Evolutionary conservation across 2,113 vertebrate genomes (phyloP).

Genomic region (Emydocephalus ijimae): DNA sequence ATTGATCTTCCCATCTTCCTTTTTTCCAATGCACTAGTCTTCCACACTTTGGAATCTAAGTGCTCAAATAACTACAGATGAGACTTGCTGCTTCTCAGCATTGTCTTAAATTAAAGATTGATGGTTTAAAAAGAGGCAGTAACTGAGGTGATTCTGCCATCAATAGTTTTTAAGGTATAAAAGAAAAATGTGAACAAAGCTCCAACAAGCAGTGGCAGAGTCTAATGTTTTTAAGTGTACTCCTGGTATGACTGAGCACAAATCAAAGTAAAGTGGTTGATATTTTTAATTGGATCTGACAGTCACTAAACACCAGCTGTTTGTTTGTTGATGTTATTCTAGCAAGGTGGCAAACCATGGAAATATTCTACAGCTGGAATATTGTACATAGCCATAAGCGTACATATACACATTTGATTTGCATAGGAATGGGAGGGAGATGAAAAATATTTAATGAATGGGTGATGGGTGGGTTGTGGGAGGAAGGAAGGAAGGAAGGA

Average conservation of each 20-base stretch:
- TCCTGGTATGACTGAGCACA: constrained; percentile 80
- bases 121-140: constrained; percentile 72
- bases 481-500: too few relatives aligned
- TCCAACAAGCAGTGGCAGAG: constrained; percentile 71
- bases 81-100: constrained; percentile 61
- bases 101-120: constrained; percentile 78
- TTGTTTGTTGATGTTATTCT: constrained; percentile 65
- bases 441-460: constrained; percentile 27
- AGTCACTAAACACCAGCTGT: constrained; percentile 98
- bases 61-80: constrained; percentile 63
- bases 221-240: constrained; percentile 77
- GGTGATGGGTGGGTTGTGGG: too few relatives aligned
- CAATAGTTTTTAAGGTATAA: constrained; percentile 71
- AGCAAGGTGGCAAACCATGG: constrained; percentile 52
- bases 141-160: constrained; percentile 75
- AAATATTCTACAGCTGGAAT: constrained; percentile 46
- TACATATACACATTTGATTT: not conserved
- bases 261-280: constrained; percentile 94
- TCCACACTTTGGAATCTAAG: constrained; percentile 52
- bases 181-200: constrained; percentile 79
- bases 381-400: constrained; percentile 25
- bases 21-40: constrained; percentile 33
- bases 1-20: constrained; percentile 45
- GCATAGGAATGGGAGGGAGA: constrained; percentile 1
- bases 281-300: constrained; percentile 96